Evolutionary conservation across 1,140 invertebrate genomes (phyloP).

Genomic region (Diorhabda carinulata): DNA sequence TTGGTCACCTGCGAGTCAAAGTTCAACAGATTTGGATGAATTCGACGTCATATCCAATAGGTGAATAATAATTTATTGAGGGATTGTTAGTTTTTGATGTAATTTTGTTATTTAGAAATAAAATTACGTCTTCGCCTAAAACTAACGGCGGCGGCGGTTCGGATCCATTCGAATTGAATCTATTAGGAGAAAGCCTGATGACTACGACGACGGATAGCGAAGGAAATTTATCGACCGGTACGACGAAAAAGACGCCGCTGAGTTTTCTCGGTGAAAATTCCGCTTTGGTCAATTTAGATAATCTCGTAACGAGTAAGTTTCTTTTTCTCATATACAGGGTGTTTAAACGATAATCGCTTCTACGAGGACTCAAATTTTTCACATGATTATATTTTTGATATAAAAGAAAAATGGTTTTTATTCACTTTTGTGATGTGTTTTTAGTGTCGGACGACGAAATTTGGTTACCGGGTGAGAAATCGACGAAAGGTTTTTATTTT

Average conservation of each 20-base stretch:
- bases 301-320: constrained; percentile 68
- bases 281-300: constrained; percentile 90
- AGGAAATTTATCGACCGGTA: constrained; percentile 48
- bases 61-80: constrained; percentile 38
- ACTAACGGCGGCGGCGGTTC: constrained; percentile 40
- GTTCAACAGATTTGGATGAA: constrained; percentile 73
- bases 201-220: constrained; percentile 34
- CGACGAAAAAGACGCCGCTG: constrained; percentile 81
- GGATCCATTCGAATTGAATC: constrained; percentile 69
- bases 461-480: neutral
- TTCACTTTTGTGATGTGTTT: neutral
- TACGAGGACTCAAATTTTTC: no score
- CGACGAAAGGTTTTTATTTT: no score
- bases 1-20: constrained; percentile 48
- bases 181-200: constrained; percentile 55
- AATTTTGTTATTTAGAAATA: constrained; percentile 34
- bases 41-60: constrained; percentile 78
- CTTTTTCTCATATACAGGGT: neutral
- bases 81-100: neutral
- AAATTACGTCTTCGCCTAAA: constrained; percentile 46
- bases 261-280: constrained; percentile 93
- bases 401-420: neutral
- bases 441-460: neutral
- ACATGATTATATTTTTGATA: no score
- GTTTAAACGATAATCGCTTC: neutral